Conservation (phyloP, 2,888 invertebrate species). For the Brachypterus glaber region DNA sequence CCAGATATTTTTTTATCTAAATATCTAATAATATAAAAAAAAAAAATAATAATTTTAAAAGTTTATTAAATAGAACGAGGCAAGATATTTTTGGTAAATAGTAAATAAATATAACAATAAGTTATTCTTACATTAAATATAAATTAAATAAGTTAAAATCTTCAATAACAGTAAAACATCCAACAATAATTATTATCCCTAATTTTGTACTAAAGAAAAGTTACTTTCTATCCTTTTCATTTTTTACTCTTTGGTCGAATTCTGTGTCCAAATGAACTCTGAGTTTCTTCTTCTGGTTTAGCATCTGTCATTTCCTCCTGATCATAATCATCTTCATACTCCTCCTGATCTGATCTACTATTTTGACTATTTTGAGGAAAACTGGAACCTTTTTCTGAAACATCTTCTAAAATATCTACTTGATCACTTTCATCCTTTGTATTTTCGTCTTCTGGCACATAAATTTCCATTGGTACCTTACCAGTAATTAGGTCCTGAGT, state of each 20-base stretch:
- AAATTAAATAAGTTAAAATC: too few relatives aligned
- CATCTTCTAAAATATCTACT: conserved; percentile 20
- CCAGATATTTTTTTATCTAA: too few relatives aligned
- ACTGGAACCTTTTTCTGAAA: conserved; percentile 20
- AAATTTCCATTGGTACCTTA: conserved; percentile 47
- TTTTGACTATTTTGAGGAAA: conserved; percentile 11
- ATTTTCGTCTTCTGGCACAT: conserved; percentile 38
- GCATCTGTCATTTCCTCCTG: conserved; percentile 8
- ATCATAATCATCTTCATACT: conserved; percentile 23
- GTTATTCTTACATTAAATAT: too few relatives aligned
- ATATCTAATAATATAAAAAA: too few relatives aligned
- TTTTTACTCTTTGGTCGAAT: conserved; percentile 26
- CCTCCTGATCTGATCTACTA: conserved; percentile 24
- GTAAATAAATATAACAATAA: too few relatives aligned
- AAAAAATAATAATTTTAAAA: too few relatives aligned
- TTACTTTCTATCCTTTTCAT: conserved; percentile 21
- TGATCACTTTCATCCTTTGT: conserved; percentile 16
- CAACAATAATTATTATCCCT: too few relatives aligned
- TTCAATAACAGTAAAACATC: too few relatives aligned
- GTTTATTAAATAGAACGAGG: too few relatives aligned
- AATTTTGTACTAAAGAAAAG: too few relatives aligned
- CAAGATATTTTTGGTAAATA: too few relatives aligned
- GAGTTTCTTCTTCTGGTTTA: conserved; percentile 2
- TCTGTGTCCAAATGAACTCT: conserved; percentile 24
- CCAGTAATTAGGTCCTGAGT: conserved; percentile 35